Evolutionary conservation across 2,797 vertebrate genomes (phyloP), one percentile per base, ranked within the genome.

Genomic region (Enteromius treurensis): DNA sequence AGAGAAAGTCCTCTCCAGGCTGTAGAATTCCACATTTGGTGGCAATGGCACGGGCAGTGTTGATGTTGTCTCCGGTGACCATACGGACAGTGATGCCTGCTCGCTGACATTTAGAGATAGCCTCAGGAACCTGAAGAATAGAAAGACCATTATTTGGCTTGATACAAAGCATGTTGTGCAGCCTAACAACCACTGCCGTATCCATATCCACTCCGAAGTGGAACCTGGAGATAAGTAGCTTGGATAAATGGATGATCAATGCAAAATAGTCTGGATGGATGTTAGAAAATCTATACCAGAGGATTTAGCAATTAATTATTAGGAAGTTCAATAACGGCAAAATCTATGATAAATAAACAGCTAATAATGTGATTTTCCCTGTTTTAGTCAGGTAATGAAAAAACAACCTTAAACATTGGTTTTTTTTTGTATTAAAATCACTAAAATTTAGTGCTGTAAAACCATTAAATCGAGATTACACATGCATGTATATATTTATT

Each of bases 21-120:
- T 92, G 92, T 89, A 99, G 89, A 90, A 99, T 99, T 88, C 97
- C 97, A 62, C 98, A 99, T 91, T 99, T 99, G 87, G 95, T 96
- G 78, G 98, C 97, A 0, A 99, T 99, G 91, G 98, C 98, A 0
- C 98, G 95, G 26, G 98, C 98, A 0, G 98, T 99, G 92, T 99
- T 99, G 93, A 99, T 96, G 89, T 99, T 99, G 94, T 99, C 98
- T 32, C 98, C 98, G 0, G 98, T 99, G 81, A 99, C 98, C 98
- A 99, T 99, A 8, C 98, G 94, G 1, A 99, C 98, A 0, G 97
- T 98, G 90, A 99, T 99, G 14, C 98, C 98, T 0, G 98, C 97
- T 2, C 93, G 95, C 90, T 97, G 97, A 89, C 98, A 99, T 89
- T 97, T 98, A 1, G 90, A 0, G 55, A 99, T 99, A 45, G 98